Conservation (phyloP, 1,140 invertebrate genomes). For the Ostrea denselamellosa region DNA sequence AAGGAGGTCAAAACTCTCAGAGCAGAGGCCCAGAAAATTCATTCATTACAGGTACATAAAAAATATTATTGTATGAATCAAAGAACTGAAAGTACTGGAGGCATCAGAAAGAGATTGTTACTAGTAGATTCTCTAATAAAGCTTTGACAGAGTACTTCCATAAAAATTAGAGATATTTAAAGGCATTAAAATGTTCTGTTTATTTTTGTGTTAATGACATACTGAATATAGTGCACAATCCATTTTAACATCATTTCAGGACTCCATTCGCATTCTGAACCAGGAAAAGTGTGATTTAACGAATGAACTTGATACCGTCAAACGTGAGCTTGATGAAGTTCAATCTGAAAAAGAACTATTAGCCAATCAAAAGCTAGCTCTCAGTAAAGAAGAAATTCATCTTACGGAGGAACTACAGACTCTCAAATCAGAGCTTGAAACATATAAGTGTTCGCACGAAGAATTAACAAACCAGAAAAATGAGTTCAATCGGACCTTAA, state of each 20-base stretch:
- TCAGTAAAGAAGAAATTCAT: slow-evolving; percentile 66
- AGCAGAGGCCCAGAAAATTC: slow-evolving; percentile 58
- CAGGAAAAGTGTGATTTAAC: slow-evolving; percentile 68
- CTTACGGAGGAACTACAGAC: slow-evolving; percentile 66
- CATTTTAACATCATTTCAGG: slow-evolving; percentile 48
- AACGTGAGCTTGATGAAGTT: slow-evolving; percentile 65
- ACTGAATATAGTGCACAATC: not conserved
- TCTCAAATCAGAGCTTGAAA: slow-evolving; percentile 61
- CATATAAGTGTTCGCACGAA: slow-evolving; percentile 50
- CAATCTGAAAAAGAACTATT: slow-evolving; percentile 67
- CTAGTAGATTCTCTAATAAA: no score
- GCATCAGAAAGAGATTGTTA: no score
- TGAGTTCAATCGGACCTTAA: slow-evolving; percentile 58
- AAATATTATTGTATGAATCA: not conserved
- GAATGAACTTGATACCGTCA: slow-evolving; percentile 67
- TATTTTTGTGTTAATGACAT: not conserved
- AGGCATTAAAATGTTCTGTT: no score
- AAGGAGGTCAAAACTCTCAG: slow-evolving; percentile 61
- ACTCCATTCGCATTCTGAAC: slow-evolving; percentile 67
- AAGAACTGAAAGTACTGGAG: not conserved
- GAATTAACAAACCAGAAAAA: slow-evolving; percentile 59
- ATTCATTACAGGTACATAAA: slow-evolving; percentile 53
- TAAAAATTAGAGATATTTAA: no score
- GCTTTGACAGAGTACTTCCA: no score
- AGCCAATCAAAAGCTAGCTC: slow-evolving; percentile 65